Percentiles rank a stretch among this genome's conserved stretches.
These are phyloP conservation scores for human DNA, from an alignment of 2,113 vertebrate species.

Conservation along the genomic window GRCh38 chr6:39499001-39499500, in stretches of 20 bases:
- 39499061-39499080: neutral
- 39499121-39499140: neutral
- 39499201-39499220: neutral
- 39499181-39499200: neutral
- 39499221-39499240: neutral
- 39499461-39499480: no score
- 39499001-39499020: neutral
- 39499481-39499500: neutral
- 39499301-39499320: neutral
- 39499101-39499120: neutral
- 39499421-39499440: neutral
- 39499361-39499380: neutral
- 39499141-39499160: neutral
- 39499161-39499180: rapidly evolving
- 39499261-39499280: neutral
- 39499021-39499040: neutral
- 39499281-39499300: neutral
- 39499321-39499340: neutral
- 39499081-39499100: neutral
- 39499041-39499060: neutral
- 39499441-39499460: neutral
- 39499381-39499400: neutral
- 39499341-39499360: neutral
- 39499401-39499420: neutral
- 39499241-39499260: neutral